Conservation (phyloP, 2,888 invertebrate genomes). For the Lasioglossum leucozonium region DNA sequence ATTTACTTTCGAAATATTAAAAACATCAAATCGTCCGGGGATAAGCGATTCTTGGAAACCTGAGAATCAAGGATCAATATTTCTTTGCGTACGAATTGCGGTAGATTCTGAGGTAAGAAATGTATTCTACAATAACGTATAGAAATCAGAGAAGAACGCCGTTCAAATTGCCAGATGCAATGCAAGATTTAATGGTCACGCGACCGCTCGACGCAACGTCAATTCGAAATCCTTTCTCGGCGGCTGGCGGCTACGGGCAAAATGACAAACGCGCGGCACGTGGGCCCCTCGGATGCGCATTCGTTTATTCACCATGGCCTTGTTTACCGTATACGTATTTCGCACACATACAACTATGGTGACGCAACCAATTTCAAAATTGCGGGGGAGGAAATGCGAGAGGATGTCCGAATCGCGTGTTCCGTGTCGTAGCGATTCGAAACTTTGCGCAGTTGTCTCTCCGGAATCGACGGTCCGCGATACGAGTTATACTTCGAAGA, state of each 20-base stretch:
- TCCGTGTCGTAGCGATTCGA: background rate
- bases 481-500: background rate
- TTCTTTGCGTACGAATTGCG: background rate
- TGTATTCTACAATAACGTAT: too few relatives aligned
- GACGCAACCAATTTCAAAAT: slow-evolving; percentile 12
- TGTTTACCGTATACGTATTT: background rate
- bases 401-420: background rate
- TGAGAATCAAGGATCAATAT: background rate
- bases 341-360: background rate
- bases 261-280: background rate
- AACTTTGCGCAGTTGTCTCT: background rate
- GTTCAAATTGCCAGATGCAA: background rate
- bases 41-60: background rate
- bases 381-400: background rate
- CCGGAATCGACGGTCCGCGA: background rate
- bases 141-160: background rate
- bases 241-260: background rate
- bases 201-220: background rate
- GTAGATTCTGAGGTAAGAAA: background rate
- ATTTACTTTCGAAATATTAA: background rate
- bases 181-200: background rate
- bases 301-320: background rate
- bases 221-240: background rate
- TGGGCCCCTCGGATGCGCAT: background rate
- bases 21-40: background rate